Evolutionary conservation across 2,113 vertebrate genomes (phyloP), one percentile per base, ranked within the genome.

Genomic region (Coptodon rendalli): DNA sequence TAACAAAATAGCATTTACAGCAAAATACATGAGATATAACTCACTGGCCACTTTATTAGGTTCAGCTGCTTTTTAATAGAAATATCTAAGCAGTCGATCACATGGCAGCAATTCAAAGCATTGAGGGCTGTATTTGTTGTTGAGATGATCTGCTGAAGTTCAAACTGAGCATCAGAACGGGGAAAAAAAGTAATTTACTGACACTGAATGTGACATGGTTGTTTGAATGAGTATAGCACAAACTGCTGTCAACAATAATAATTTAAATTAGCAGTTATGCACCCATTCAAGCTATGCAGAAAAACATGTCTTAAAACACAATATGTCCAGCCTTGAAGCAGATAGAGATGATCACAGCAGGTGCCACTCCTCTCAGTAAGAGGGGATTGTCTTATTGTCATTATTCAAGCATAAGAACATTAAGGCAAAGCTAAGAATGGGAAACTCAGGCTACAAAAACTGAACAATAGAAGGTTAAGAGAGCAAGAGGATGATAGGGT

Each of bases 101-200:
- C 17, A 36, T 66, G 9, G 17, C 31, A 66, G 31, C 6, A 66
- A n/a, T n/a, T 66, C 17, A 36, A 36, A 66, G 31, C 31, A 12
- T n/a, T 5, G 31, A 66, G 31, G 4, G 61, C 1, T 66, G 17
- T 36, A 6, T 36, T n/a, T 66, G 61, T 66, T 36, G 59, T 63
- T 63, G 59, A 63, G 59, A n/a, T 63, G 61, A 36, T 36, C 61
- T 12, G 0, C 31, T 36, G 61, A 66, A 0, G 6, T 66, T 66
- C 0, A 36, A 66, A 36, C 31, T 0, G 4, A 36, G 61, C 2
- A 0, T 63, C 17, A 63, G 59, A 63, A 31, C 0, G 31, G 17
- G 9, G 6, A 66, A 9, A 66, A 36, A 63, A 36, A 12, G 31
- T n/a, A 19, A 63, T n/a, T 63, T 36, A 63, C 1, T 36, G 59